These are phyloP conservation scores for Myanophis thanlyinensis DNA, from an alignment of 2,113 vertebrate species.

Conservation along the genomic window DNA sequence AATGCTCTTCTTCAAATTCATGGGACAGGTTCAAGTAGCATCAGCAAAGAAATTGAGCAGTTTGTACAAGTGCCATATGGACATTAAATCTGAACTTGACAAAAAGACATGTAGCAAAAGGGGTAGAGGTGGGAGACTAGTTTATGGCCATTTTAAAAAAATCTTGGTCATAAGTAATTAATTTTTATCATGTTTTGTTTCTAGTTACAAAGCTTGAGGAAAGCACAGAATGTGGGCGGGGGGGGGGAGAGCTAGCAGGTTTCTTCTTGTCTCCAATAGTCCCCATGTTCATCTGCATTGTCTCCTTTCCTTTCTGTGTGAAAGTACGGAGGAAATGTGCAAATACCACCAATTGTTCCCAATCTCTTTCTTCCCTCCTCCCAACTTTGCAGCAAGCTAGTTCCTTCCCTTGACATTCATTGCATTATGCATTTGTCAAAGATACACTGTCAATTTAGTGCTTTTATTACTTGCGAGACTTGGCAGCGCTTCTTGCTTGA, in stretches of 20 bases:
- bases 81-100: constrained; percentile 64
- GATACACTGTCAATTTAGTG: constrained; percentile 76
- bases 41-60: constrained; percentile 58
- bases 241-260: constrained; percentile 8
- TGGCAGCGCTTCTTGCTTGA: constrained; percentile 75
- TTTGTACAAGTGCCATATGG: constrained; percentile 69
- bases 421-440: constrained; percentile 76
- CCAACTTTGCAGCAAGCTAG: constrained; percentile 75
- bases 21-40: constrained; percentile 59
- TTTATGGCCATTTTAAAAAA: constrained; percentile 21
- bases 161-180: constrained; percentile 33
- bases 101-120: constrained; percentile 54
- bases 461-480: constrained; percentile 78
- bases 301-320: constrained; percentile 70
- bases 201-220: constrained; percentile 42
- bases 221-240: not conserved
- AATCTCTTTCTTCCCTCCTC: constrained; percentile 70
- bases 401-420: constrained; percentile 80
- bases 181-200: constrained; percentile 58
- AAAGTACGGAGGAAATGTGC: constrained; percentile 78
- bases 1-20: constrained; percentile 47
- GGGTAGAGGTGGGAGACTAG: constrained; percentile 11
- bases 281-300: constrained; percentile 67
- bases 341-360: constrained; percentile 75
- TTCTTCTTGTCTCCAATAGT: constrained; percentile 48